These are phyloP conservation scores for Saccostrea echinata DNA, from an alignment of 1,140 invertebrate species.

Conservation along the genomic window DNA sequence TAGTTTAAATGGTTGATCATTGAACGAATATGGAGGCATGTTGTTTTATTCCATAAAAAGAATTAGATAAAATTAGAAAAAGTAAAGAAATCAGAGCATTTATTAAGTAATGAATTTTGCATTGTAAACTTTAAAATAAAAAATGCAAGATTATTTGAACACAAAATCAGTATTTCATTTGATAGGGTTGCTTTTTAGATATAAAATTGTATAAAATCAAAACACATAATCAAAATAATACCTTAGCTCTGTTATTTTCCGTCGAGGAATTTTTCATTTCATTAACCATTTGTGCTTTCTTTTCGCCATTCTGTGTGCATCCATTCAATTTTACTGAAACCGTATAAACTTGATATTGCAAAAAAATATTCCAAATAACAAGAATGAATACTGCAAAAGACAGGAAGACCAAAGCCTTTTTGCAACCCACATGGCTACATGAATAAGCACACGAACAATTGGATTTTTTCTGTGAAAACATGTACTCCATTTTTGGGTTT, in stretches of 20 bases:
- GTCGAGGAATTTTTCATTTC: neutral
- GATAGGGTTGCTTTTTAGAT: too few relatives aligned
- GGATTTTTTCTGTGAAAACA: neutral
- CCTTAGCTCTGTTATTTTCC: neutral
- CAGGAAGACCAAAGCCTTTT: neutral
- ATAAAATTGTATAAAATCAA: neutral
- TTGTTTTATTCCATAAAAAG: too few relatives aligned
- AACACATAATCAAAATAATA: neutral
- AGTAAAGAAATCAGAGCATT: too few relatives aligned
- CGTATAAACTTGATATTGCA: neutral
- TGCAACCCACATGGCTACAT: constrained; percentile 28
- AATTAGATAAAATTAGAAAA: too few relatives aligned
- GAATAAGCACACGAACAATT: neutral
- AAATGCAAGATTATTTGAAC: too few relatives aligned
- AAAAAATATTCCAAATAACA: constrained; percentile 16
- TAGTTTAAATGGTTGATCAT: too few relatives aligned
- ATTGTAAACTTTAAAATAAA: too few relatives aligned
- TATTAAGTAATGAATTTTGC: too few relatives aligned
- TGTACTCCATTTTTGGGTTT: constrained; percentile 24
- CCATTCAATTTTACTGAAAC: neutral
- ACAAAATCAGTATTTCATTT: too few relatives aligned
- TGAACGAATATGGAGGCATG: too few relatives aligned
- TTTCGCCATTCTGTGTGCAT: neutral
- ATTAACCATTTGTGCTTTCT: neutral
- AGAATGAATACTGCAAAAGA: neutral